Evolutionary conservation across 1,140 invertebrate genomes (phyloP), one percentile per base, ranked within the genome.

Genomic region (Chymomyza costata): DNA sequence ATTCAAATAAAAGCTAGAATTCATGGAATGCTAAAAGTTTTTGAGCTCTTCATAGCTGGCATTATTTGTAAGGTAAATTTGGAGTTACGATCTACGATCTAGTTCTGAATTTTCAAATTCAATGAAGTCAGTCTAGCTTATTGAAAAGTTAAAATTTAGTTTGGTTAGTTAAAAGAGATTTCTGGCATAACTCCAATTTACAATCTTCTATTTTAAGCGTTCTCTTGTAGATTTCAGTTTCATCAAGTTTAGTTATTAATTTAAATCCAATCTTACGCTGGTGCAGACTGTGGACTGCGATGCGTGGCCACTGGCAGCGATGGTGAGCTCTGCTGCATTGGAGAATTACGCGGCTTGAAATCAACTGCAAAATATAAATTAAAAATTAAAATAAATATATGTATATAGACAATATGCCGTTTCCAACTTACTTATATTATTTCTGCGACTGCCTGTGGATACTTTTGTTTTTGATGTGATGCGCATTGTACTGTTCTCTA

Each of bases 401-500:
- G 21, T 11, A 17, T 8, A 25, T 16, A 14, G 1, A 32, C 14
- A 10, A 7, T 14, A n/a, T n/a, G n/a, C n/a, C n/a, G n/a, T n/a
- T n/a, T n/a, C n/a, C n/a, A n/a, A 66, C 78, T 65, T 34, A 84
- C 82, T 84, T 59, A 85, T 85, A 43, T 84, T 74, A 37, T 83
- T 85, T 16, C 71, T 65, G 16, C 66, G 78, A 76, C 70, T 84
- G 21, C 84, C 84, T 16, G 84, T 86, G 11, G 84, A 86, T 39
- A 86, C 84, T 67, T 86, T 86, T 41, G 86, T 83, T 48, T 86
- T 85, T 13, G 83, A 68, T 49, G 65, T 43, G 13, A 74, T 71
- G 44, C 83, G 64, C 80, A 84, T 80, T 48, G 82, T 86, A 53
- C 65, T 85, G 55, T 85, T 85, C 43, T 85, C 81, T 39, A 84